A percentile compares a stretch with the other conserved stretches of the same genome.
Conservation (phyloP, 1,140 invertebrate genomes). For the Hetaerina americana region DNA sequence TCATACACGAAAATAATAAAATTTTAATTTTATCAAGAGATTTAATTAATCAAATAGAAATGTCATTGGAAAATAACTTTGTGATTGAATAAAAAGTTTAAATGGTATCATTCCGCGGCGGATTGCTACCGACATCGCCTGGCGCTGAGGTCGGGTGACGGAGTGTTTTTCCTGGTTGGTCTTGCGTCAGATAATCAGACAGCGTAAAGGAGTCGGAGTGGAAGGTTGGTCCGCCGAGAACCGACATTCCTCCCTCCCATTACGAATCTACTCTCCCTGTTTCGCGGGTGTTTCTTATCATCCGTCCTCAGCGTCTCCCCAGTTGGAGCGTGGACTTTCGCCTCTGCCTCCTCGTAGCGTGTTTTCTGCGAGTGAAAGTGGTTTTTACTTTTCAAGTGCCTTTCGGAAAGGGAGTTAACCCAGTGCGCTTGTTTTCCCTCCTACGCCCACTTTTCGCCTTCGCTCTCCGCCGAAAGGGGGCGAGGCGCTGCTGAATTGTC, state of each 20-base stretch:
- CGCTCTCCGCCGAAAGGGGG: background rate
- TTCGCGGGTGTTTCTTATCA: background rate
- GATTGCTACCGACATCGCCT: background rate
- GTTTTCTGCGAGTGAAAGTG: background rate
- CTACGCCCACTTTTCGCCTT: background rate
- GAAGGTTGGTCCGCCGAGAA: background rate
- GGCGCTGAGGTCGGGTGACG: background rate
- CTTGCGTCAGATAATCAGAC: background rate
- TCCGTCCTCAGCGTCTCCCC: background rate
- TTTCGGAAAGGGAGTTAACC: background rate
- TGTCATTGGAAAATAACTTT: background rate
- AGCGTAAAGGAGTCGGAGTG: background rate
- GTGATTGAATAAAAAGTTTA: background rate
- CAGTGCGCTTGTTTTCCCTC: background rate
- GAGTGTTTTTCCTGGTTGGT: background rate
- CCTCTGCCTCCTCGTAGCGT: background rate
- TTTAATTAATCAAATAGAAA: too few species aligned
- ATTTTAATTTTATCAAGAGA: too few species aligned
- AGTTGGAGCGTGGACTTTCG: background rate
- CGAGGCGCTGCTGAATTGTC: background rate
- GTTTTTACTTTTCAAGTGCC: background rate
- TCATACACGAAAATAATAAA: too few species aligned
- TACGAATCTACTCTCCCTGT: background rate
- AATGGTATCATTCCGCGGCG: background rate
- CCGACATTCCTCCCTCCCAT: background rate